A percentile compares a stretch with the other conserved stretches of the same genome.
Conservation (phyloP, 2,797 vertebrate species). For the Ctenochaetus hawaiiensis region DNA sequence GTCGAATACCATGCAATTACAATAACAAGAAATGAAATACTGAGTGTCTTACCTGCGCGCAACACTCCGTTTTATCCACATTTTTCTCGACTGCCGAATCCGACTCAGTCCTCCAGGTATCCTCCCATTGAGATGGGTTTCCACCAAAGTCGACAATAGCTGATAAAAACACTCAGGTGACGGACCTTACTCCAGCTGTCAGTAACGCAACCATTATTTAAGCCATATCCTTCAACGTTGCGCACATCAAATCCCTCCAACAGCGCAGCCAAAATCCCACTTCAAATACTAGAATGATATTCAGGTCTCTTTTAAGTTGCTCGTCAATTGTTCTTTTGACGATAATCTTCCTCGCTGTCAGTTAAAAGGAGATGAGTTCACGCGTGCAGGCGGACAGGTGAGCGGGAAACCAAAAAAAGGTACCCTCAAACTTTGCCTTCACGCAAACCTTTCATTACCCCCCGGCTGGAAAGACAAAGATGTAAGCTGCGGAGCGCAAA, state of each 20-base stretch:
- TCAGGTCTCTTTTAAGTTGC: slow-evolving; percentile 71
- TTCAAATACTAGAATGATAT: slow-evolving; percentile 32
- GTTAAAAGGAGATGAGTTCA: slow-evolving; percentile 25
- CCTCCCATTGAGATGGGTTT: slow-evolving; percentile 85
- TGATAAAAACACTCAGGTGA: slow-evolving; percentile 80
- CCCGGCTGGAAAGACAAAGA: slow-evolving; percentile 48
- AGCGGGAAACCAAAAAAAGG: slow-evolving; percentile 62
- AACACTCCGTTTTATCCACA: slow-evolving; percentile 88
- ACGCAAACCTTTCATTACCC: slow-evolving; percentile 68
- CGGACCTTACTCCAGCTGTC: slow-evolving; percentile 84
- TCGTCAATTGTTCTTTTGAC: slow-evolving; percentile 51
- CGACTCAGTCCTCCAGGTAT: slow-evolving; percentile 84
- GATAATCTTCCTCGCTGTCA: slow-evolving; percentile 44
- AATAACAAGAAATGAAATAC: background rate
- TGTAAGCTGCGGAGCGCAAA: slow-evolving; percentile 25
- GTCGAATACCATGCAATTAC: background rate
- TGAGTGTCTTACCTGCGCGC: slow-evolving; percentile 85
- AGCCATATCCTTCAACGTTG: slow-evolving; percentile 78
- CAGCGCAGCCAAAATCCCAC: slow-evolving; percentile 49
- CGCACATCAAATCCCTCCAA: slow-evolving; percentile 76
- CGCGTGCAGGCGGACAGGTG: slow-evolving; percentile 73
- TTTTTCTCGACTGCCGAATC: slow-evolving; percentile 83
- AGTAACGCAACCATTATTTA: slow-evolving; percentile 79
- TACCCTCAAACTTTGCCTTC: slow-evolving; percentile 85
- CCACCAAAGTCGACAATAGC: slow-evolving; percentile 79